Evolutionary conservation across 2,113 vertebrate genomes (phyloP).

Genomic region (Eudyptes chrysolophus): DNA sequence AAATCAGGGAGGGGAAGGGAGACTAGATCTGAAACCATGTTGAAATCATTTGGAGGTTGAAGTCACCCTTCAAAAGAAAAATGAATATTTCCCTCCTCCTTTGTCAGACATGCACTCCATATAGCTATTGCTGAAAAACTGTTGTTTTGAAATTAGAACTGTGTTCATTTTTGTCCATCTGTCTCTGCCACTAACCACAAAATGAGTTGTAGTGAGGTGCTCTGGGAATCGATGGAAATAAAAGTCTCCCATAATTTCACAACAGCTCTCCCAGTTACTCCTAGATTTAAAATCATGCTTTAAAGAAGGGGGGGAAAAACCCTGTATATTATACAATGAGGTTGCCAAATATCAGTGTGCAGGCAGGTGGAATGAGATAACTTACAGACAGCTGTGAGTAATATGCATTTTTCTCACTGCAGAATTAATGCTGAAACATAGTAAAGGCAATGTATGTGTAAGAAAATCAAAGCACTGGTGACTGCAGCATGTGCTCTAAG

Average conservation of each 20-base stretch:
- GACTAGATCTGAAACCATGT: neutral
- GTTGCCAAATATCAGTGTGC: neutral
- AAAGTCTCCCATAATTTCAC: neutral
- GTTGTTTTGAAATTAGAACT: neutral
- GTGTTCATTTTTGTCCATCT: neutral
- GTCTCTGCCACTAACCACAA: neutral
- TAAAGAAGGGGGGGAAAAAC: rapidly evolving
- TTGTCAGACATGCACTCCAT: neutral
- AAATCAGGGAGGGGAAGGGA: neutral
- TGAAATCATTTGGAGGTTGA: neutral
- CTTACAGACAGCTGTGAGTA: neutral
- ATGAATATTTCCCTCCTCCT: neutral
- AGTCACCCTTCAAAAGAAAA: neutral
- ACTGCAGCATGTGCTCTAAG: neutral
- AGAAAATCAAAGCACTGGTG: neutral
- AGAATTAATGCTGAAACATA: neutral
- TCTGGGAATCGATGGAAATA: neutral
- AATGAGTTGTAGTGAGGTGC: neutral
- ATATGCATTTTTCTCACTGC: neutral
- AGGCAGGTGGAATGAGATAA: neutral
- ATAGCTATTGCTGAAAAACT: neutral
- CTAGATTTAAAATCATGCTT: neutral
- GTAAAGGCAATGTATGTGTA: neutral
- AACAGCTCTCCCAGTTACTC: neutral
- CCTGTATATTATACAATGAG: neutral